Evolutionary conservation across 2,888 invertebrate species (phyloP).

Genomic region (Acleris holmiana): DNA sequence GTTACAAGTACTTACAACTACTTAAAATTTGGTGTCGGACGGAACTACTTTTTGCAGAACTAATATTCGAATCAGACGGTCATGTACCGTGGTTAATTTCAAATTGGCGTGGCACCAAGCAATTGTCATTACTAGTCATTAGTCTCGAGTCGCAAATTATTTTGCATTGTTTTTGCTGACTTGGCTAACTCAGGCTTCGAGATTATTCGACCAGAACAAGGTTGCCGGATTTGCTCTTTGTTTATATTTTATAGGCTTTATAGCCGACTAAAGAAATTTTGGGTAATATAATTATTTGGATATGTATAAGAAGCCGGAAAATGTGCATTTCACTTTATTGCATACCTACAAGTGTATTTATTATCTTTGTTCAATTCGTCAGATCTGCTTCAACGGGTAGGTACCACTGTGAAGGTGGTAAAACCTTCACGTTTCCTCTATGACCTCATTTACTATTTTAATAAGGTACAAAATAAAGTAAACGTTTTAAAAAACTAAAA

Average conservation of each 20-base stretch:
- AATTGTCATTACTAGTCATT: slow-evolving; percentile 28
- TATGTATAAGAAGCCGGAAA: too few relatives aligned
- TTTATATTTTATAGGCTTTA: slow-evolving; percentile 1
- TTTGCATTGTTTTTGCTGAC: slow-evolving; percentile 25
- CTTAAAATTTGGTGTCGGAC: not conserved
- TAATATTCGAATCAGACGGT: slow-evolving; percentile 5
- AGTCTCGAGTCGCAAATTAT: slow-evolving; percentile 33
- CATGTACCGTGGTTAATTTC: slow-evolving; percentile 21
- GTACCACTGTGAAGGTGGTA: too few relatives aligned
- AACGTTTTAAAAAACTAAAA: too few relatives aligned
- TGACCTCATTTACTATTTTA: too few relatives aligned
- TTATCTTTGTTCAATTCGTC: too few relatives aligned
- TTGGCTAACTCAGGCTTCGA: slow-evolving; percentile 15
- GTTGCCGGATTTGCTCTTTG: slow-evolving; percentile 25
- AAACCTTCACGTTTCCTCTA: too few relatives aligned
- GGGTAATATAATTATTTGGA: too few relatives aligned
- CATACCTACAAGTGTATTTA: too few relatives aligned
- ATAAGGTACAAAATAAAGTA: too few relatives aligned
- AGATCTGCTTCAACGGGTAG: too few relatives aligned
- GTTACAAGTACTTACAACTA: too few relatives aligned
- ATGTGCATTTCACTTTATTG: too few relatives aligned
- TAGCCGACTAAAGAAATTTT: not conserved
- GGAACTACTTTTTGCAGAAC: not conserved
- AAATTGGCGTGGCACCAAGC: slow-evolving; percentile 32
- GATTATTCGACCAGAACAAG: slow-evolving; percentile 32